phyloP scores from a whole-genome alignment of 2,797 vertebrate genomes.

The Sorex maritimensis region DNA sequence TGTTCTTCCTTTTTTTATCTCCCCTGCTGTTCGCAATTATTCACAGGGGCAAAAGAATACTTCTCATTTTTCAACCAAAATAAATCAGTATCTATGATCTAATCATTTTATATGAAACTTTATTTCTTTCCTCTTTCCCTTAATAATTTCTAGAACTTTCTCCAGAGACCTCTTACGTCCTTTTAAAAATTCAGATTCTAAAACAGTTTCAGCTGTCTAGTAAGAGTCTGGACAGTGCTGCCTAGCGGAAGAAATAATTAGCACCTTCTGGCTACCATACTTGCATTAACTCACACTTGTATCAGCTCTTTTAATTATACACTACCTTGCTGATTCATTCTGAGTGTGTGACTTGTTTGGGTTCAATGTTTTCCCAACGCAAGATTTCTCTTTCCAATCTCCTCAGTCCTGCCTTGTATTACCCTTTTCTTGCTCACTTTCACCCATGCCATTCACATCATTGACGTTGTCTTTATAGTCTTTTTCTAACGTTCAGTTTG shows the following conservation, averaged over 20 bases:
- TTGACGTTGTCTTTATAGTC: neutral
- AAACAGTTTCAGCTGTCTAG: neutral
- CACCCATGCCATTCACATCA: neutral
- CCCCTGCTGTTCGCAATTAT: neutral
- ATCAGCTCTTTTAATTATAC: neutral
- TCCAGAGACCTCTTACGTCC: neutral
- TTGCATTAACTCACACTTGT: constrained; percentile 1
- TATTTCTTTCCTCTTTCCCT: neutral
- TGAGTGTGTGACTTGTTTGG: neutral
- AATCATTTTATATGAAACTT: neutral
- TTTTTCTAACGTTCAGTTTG: neutral
- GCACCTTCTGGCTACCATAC: neutral
- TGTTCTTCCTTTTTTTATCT: constrained; percentile 32
- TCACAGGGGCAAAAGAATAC: neutral
- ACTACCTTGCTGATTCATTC: neutral
- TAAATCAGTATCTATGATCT: neutral
- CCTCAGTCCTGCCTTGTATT: neutral
- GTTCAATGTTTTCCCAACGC: neutral
- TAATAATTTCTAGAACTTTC: neutral
- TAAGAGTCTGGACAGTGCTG: neutral
- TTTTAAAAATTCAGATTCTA: constrained; percentile 45
- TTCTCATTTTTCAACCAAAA: neutral
- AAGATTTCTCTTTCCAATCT: constrained; percentile 17
- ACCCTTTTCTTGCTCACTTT: neutral
- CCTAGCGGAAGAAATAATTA: neutral